Percentiles rank a stretch among this genome's conserved stretches.
Conservation (phyloP, 2,113 vertebrate species). For the Nymphicus hollandicus region DNA sequence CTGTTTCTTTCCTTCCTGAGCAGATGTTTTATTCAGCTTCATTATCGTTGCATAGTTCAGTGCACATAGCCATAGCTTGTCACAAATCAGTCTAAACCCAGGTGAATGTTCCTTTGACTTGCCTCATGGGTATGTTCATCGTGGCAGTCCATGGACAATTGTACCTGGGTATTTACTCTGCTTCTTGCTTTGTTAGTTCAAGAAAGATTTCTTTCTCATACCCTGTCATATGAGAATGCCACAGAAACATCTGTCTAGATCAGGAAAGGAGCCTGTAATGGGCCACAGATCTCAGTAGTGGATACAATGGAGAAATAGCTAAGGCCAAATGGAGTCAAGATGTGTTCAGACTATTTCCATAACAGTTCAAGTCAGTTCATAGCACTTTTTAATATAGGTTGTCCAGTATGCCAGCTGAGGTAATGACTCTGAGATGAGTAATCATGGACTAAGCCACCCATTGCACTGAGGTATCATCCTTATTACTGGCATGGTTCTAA, state of each 20-base stretch:
- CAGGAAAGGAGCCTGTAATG: background rate
- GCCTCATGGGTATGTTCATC: background rate
- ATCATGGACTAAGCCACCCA: background rate
- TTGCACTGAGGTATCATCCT: background rate
- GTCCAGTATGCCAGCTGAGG: background rate
- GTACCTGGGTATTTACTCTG: background rate
- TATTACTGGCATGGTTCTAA: background rate
- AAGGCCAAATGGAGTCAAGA: background rate
- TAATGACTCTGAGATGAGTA: background rate
- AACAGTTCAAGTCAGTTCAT: background rate
- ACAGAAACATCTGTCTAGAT: background rate
- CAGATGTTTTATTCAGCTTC: background rate
- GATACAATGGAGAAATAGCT: background rate
- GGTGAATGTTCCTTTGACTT: background rate
- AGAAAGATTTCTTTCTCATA: background rate
- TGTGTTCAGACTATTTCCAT: background rate
- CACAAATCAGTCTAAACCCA: background rate
- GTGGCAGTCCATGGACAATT: background rate
- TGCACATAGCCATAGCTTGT: background rate
- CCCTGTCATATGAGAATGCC: fast-evolving
- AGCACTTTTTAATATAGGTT: background rate
- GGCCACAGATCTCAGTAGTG: background rate
- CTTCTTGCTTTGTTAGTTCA: background rate
- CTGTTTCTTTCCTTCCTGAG: background rate
- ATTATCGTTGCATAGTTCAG: background rate